Evolutionary conservation across 92 coral and sea anemone genomes (phyloP), one percentile per base, ranked within the genome.

Genomic region (Actinostola sp.): DNA sequence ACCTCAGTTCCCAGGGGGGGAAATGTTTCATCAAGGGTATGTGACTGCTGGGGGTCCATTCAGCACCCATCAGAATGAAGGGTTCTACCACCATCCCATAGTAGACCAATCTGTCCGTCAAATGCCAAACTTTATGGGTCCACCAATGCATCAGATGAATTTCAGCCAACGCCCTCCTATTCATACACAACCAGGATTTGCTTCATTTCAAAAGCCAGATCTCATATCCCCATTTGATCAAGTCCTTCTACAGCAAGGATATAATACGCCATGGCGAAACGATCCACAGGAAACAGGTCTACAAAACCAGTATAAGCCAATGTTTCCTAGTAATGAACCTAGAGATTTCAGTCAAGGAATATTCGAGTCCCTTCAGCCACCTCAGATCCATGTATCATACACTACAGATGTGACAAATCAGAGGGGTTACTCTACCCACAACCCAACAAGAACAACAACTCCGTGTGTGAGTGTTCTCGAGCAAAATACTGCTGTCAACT

Each of bases 21-120:
- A 73, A 14, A 27, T 59, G 59, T 50, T 73, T 44, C 68, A 73
- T 48, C 79, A 73, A 46, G 70, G 79, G 3, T 62, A 63, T 24
- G 50, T 46, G 5, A 60, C 43, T 7, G 46, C 70, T 5, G 79
- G 79, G 16, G 79, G 71, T 23, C 68, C 79, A 44, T 60, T 36
- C 16, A 44, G 68, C 28, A 48, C 60, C 8, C 79, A 42, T 20
- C 66, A 73, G 20, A 44, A 16, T 24, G 67, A 60, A 0, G 63
- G 32, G 7, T 33, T 33, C 21, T 59, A 38, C 16, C 31, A 30
- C 19, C 48, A 73, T n/a, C 65, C 60, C 24, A 41, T 42, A 48
- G 23, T 1, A 0, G 74, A 68, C 8, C 61, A 51, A 12, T 27
- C 30, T 23, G 25, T 34, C 14, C 46, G 77, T 21, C 29, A 58